Evolutionary conservation across 2,797 vertebrate species (phyloP), one percentile per base, ranked within the genome.

Genomic region (Rhynchotus rufescens): DNA sequence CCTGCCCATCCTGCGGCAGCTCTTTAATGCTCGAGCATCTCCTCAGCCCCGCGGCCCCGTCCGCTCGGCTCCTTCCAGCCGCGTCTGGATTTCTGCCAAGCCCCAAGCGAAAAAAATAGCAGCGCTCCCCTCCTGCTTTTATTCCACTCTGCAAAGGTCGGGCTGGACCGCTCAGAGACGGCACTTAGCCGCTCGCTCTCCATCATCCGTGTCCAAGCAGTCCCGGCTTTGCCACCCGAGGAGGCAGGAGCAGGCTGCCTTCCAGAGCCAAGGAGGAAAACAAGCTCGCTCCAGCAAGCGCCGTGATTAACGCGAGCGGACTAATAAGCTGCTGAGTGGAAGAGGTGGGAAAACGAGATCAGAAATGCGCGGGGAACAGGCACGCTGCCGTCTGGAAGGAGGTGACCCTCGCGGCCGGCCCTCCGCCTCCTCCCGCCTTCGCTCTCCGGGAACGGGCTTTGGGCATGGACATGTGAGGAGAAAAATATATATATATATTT

Each of bases 301-400:
- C 61, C 6, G 9, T 28, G 71, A 93, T 81, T 86, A 89, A 94
- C 68, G 78, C 40, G 61, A 88, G 88, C 52, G 76, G 71, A 76
- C 76, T 73, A 34, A 67, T 10, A 77, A 1, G 20, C n/a, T 19
- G 56, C 12, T 8, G 56, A 85, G 51, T 0, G 1, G 44, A 79
- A 84, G 74, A 64, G 65, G 91, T 61, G 74, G 85, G 49, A 87
- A 89, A 92, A 66, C 74, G 62, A 49, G 75, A 34, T 45, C 52
- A 36, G 89, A 67, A 54, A 49, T 21, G 68, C 5, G 47, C 7
- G 1, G 54, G 45, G 72, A 87, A 80, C 64, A 89, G 91, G 75
- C 25, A 78, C 45, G 91, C 57, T 76, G 68, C 91, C 94, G 92
- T 86, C 85, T 95, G 89, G 92, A 89, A 87, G 89, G 67, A 4